Evolutionary conservation across 2,113 vertebrate species (phyloP).

Genomic region (Heterotis niloticus): DNA sequence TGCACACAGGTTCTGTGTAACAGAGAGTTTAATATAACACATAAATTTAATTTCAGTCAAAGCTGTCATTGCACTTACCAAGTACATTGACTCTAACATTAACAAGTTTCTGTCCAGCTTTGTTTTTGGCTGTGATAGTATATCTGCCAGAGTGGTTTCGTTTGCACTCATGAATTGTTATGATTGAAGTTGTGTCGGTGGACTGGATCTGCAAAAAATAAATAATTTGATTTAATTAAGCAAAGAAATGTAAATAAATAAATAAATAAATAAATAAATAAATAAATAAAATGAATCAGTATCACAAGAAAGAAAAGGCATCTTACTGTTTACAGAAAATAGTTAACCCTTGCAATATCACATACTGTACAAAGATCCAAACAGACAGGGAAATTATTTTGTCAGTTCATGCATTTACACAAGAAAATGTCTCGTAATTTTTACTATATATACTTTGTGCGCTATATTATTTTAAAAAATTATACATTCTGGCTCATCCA

Average conservation of each 20-base stretch:
- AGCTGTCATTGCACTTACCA: constrained; percentile 60
- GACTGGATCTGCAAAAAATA: constrained; percentile 71
- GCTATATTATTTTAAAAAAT: too few relatives aligned
- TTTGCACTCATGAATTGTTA: constrained; percentile 77
- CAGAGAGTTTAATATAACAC: background rate
- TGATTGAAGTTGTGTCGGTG: constrained; percentile 77
- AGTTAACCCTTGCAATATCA: background rate
- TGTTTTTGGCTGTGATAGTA: constrained; percentile 94
- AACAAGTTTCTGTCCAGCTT: constrained; percentile 91
- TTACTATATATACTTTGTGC: too few relatives aligned
- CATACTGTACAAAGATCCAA: background rate
- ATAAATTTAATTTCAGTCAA: background rate
- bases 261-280: background rate
- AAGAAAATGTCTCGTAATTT: too few relatives aligned
- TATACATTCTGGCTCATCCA: too few relatives aligned
- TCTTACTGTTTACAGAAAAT: background rate
- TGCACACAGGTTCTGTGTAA: background rate
- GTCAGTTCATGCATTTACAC: too few relatives aligned
- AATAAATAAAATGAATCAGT: background rate
- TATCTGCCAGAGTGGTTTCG: constrained; percentile 90
- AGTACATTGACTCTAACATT: constrained; percentile 89
- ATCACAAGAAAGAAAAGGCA: background rate
- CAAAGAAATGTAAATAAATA: background rate
- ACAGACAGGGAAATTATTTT: background rate
- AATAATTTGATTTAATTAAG: background rate